A percentile compares a stretch with the other conserved stretches of the same genome.
These are phyloP conservation scores for Phrynosoma platyrhinos DNA, from an alignment of 2,113 vertebrate genomes.

Conservation along the genomic window DNA sequence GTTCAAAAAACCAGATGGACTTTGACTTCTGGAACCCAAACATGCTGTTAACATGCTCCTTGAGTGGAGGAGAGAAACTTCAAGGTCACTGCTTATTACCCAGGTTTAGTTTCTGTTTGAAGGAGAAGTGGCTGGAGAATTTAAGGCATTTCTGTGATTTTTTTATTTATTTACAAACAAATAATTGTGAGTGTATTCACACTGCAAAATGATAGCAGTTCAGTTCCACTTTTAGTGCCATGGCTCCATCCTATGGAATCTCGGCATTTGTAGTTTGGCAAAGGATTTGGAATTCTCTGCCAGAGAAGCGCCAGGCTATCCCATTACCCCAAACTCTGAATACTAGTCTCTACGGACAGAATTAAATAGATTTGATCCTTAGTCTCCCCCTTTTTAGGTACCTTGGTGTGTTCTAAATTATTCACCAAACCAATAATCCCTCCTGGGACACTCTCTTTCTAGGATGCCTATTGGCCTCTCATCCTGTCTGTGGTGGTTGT, in stretches of 20 bases:
- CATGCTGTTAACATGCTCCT: background rate
- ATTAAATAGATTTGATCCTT: too few species aligned
- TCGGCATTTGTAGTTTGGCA: too few species aligned
- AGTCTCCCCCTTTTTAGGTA: too few species aligned
- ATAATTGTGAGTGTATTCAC: background rate
- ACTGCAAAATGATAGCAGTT: too few species aligned
- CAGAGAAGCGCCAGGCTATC: too few species aligned
- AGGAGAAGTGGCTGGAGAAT: background rate
- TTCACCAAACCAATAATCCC: background rate
- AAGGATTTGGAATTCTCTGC: too few species aligned
- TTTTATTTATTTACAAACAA: background rate
- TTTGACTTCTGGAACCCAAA: background rate
- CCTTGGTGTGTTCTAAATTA: too few species aligned
- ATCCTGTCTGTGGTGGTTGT: constrained; percentile 83
- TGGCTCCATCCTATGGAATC: too few species aligned
- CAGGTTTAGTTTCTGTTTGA: background rate
- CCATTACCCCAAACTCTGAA: too few species aligned
- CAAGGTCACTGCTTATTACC: background rate
- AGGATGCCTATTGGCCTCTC: constrained; percentile 90
- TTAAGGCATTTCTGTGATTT: background rate
- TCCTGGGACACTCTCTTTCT: constrained; percentile 20
- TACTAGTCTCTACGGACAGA: too few species aligned
- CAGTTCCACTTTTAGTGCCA: too few species aligned
- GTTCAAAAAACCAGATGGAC: background rate
- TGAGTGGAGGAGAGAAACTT: background rate